Base-by-base conservation (phyloP, 2,888 invertebrate species). In the Drosophila mimica region DNA sequence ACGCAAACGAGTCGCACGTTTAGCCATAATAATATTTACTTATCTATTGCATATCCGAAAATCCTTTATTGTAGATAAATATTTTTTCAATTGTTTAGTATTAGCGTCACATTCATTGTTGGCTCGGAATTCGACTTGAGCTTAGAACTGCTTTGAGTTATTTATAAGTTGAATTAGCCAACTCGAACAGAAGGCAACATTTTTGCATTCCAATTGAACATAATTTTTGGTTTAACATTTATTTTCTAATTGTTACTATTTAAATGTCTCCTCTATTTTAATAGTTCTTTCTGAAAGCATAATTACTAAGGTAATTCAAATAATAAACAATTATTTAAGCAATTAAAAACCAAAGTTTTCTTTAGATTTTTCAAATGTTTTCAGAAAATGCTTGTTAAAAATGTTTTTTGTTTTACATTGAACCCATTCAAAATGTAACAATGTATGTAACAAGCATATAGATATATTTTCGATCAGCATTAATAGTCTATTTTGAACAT, bases 21-120 rank as follows among this genome's bases (percentile, higher is more conserved):
- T 66, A 51, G 63, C 68, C 59, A 79, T 76, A 72, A 75, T 76
- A 72, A 72, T 76, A 76, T 76, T 79, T 76, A 73, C 69, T 67
- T 73, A 79, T 76, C 69, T 73, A 72, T 79, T 72, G 75, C 64
- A 75, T 63, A 75, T 75, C 46, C 72, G 46, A 67, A 52, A 57
- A 48, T 53, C 57, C 43, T 52, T 57, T 20, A 63, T n/a, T 40
- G 33, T 48, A 33, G 28, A 38, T 34, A 31, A 48, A 57, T 72
- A 66, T 36, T 30, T 57, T 40, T 38, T 36, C 36, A 60, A 60
- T 71, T 40, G 54, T 17, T 53, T 70, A 38, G 38, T 58, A 62
- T 49, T 56, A 65, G 52, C 64, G 67, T 70, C 64, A 59, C 40
- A 49, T 20, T 53, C 20, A 9, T 17, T 38, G 31, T 43, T 30